Evolutionary conservation across 1,140 invertebrate genomes (phyloP).

Genomic region (Procambarus virginalis): DNA sequence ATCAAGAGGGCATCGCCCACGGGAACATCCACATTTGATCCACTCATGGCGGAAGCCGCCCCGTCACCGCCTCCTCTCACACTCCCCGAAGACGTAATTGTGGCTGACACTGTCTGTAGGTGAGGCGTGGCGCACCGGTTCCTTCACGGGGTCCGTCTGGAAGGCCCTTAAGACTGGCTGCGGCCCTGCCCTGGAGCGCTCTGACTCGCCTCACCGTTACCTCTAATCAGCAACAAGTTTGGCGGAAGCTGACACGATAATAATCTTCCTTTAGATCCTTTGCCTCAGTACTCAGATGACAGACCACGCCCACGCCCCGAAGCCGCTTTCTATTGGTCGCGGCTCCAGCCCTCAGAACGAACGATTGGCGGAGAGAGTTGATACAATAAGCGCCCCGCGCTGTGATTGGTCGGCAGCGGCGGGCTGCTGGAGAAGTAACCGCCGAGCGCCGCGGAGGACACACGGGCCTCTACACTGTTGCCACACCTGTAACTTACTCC

Average conservation of each 20-base stretch:
- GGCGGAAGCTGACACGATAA: constrained; percentile 65
- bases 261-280: constrained; percentile 65
- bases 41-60: constrained; percentile 63
- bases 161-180: neutral
- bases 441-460: neutral
- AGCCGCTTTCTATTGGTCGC: constrained; percentile 29
- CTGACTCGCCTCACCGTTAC: constrained; percentile 47
- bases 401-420: constrained; percentile 29
- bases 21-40: constrained; percentile 65
- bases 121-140: neutral
- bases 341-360: constrained; percentile 42
- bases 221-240: constrained; percentile 63
- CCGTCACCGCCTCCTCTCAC: constrained; percentile 42
- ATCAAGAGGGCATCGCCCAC: constrained; percentile 70
- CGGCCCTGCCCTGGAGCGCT: constrained; percentile 33
- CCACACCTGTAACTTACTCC: neutral
- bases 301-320: constrained; percentile 33
- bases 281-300: constrained; percentile 50
- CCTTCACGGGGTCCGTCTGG: neutral
- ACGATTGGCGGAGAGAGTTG: constrained; percentile 56
- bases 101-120: constrained; percentile 16
- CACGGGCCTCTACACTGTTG: neutral
- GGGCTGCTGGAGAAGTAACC: constrained; percentile 41
- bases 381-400: constrained; percentile 52
- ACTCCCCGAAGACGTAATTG: constrained; percentile 48